These are phyloP conservation scores for Heteromormyrus szaboi DNA, from an alignment of 2,797 vertebrate genomes.

Conservation along the genomic window DNA sequence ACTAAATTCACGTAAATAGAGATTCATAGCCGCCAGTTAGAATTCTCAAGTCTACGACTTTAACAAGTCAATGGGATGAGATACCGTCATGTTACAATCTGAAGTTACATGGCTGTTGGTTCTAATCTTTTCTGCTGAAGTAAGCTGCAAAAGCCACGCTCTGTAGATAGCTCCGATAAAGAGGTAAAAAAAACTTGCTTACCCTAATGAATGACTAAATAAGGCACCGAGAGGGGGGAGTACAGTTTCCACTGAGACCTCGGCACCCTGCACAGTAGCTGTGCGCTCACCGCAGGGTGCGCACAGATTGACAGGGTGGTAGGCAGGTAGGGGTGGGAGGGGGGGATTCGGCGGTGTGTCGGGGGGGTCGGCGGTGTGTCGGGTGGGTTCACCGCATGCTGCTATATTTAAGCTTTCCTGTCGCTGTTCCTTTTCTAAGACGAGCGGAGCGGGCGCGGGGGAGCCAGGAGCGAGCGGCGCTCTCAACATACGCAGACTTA, in stretches of 20 bases:
- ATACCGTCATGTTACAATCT: neutral
- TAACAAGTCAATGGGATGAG: neutral
- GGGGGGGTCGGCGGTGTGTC: constrained; percentile 45
- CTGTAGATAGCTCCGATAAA: neutral
- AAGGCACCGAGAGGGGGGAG: constrained; percentile 10
- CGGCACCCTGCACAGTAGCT: constrained; percentile 24
- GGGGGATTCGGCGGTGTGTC: constrained; percentile 37
- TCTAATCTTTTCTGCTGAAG: neutral
- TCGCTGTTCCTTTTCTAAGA: constrained; percentile 14
- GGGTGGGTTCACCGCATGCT: constrained; percentile 50
- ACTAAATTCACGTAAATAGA: neutral
- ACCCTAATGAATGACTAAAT: constrained; percentile 21
- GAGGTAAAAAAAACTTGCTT: constrained; percentile 1
- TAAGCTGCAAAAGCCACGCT: neutral
- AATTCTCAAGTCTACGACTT: neutral
- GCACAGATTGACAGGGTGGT: constrained; percentile 54
- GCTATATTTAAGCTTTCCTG: constrained; percentile 59
- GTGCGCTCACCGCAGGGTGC: constrained; percentile 40
- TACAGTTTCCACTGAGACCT: constrained; percentile 22
- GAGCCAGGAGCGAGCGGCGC: neutral
- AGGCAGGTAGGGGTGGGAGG: constrained; percentile 25
- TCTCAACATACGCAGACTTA: constrained; percentile 22
- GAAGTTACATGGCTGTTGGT: neutral
- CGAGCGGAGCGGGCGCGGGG: neutral
- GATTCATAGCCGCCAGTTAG: neutral